phyloP scores from a whole-genome alignment of 2,888 invertebrate species.

The Watsonalla cultraria region DNA sequence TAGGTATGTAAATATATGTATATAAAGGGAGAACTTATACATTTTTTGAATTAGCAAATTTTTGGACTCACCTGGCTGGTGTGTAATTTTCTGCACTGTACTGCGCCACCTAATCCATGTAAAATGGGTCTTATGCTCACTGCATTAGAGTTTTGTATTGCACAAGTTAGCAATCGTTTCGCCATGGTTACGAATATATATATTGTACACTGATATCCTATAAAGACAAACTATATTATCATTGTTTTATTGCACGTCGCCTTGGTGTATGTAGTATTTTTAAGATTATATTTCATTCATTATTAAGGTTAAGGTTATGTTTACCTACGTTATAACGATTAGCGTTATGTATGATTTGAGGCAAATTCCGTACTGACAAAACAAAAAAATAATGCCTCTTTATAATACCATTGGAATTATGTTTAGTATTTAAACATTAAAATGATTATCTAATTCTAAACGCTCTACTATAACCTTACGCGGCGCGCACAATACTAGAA shows the following conservation, averaged over 20 bases:
- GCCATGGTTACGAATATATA: slow-evolving; percentile 31
- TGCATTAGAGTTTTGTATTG: slow-evolving; percentile 30
- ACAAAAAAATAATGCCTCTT: no score
- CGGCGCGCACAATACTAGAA: slow-evolving; percentile 19
- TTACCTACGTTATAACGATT: not conserved
- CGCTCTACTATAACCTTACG: slow-evolving; percentile 9
- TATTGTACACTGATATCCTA: not conserved
- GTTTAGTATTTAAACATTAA: not conserved
- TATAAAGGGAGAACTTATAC: no score
- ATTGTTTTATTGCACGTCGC: no score
- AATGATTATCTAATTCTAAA: not conserved
- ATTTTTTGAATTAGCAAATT: not conserved
- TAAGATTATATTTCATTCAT: no score
- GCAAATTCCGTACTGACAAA: no score
- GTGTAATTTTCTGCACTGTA: slow-evolving; percentile 29
- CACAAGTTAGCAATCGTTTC: slow-evolving; percentile 31
- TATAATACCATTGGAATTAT: not conserved
- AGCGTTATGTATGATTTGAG: no score
- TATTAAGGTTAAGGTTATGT: not conserved
- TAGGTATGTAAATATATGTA: no score
- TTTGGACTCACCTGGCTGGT: slow-evolving; percentile 35
- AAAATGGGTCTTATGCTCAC: slow-evolving; percentile 17
- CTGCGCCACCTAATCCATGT: slow-evolving; percentile 12
- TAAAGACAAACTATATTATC: no score
- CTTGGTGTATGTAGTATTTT: no score